phyloP scores from a whole-genome alignment of 2,888 invertebrate genomes.

The Harpagoxenus sublaevis region DNA sequence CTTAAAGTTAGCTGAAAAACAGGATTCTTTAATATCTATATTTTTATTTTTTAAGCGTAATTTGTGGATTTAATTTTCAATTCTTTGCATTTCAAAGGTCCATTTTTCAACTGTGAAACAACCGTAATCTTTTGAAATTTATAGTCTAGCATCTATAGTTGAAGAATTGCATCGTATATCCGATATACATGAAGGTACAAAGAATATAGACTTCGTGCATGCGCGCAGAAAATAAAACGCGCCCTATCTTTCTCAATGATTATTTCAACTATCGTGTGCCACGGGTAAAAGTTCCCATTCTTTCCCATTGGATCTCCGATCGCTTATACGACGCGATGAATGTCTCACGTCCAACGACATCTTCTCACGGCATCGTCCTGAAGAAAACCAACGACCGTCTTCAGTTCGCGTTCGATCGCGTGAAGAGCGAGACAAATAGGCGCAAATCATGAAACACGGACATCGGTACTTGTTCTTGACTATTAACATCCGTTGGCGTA shows the following conservation, averaged over 20 bases:
- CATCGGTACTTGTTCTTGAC: neutral
- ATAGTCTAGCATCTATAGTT: neutral
- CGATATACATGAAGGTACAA: conserved; percentile 9
- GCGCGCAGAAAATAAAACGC: conserved; percentile 37
- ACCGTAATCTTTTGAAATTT: conserved; percentile 13
- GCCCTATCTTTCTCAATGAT: conserved; percentile 37
- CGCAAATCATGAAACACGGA: conserved; percentile 55
- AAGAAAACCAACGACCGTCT: conserved; percentile 43
- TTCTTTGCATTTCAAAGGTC: neutral
- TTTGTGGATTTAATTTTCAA: neutral
- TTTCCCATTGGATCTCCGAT: conserved; percentile 43
- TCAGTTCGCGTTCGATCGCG: conserved; percentile 56
- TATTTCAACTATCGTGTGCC: conserved; percentile 47
- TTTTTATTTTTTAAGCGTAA: neutral
- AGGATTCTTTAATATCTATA: neutral
- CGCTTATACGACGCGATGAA: conserved; percentile 42
- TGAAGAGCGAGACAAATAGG: conserved; percentile 57
- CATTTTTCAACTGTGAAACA: neutral
- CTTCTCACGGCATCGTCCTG: conserved; percentile 51
- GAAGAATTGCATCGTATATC: neutral
- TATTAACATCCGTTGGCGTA: conserved; percentile 6
- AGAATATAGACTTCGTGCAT: conserved; percentile 38
- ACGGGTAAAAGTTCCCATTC: conserved; percentile 28
- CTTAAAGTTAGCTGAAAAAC: neutral
- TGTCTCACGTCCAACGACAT: conserved; percentile 53